phyloP scores from a whole-genome alignment of 2,888 invertebrate genomes.

The Zygogramma bicolorata region DNA sequence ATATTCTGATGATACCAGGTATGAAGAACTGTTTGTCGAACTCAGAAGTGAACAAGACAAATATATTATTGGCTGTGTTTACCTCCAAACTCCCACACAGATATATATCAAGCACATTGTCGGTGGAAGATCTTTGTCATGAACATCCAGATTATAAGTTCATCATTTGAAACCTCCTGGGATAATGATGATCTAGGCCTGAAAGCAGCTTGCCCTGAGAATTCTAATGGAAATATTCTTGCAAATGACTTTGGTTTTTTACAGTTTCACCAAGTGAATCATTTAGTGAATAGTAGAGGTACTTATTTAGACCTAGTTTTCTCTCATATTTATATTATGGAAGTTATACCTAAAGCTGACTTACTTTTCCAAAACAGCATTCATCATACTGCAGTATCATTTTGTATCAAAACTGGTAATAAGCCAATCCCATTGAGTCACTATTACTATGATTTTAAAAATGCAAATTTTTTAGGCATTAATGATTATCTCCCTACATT shows the following conservation, averaged over 20 bases:
- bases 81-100: too few species aligned
- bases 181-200: too few species aligned
- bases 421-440: conserved; percentile 7
- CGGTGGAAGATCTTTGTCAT: too few species aligned
- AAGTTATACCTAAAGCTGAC: conserved; percentile 6
- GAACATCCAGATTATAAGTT: too few species aligned
- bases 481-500: conserved; percentile 15
- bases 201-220: background rate
- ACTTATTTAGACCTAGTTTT: conserved; percentile 13
- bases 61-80: too few species aligned
- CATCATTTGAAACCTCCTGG: too few species aligned
- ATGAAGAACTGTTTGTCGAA: too few species aligned
- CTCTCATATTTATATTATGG: conserved; percentile 9
- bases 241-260: conserved; percentile 18
- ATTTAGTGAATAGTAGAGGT: conserved; percentile 16
- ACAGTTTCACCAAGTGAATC: conserved; percentile 19
- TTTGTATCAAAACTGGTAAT: conserved; percentile 4
- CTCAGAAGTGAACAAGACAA: too few species aligned
- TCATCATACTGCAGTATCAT: conserved; percentile 19
- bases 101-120: too few species aligned
- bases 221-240: conserved; percentile 10
- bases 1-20: too few species aligned
- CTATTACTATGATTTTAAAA: conserved; percentile 13
- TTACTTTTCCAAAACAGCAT: conserved; percentile 5
- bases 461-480: conserved; percentile 14